phyloP scores from a whole-genome alignment of 1,140 invertebrate species.

The Fopius arisanus region DNA sequence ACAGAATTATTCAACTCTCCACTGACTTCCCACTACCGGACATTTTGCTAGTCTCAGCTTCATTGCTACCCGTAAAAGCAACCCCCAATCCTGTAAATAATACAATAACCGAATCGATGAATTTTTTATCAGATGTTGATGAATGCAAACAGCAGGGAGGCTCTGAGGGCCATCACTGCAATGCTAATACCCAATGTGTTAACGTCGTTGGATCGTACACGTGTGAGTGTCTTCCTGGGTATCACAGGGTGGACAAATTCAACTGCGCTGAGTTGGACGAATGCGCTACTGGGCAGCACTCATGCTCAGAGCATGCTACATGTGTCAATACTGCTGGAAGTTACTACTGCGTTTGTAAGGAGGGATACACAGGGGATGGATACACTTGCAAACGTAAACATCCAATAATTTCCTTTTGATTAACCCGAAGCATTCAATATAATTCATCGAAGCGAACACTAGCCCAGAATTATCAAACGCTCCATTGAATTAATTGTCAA shows the following conservation, averaged over 20 bases:
- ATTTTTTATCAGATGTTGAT: constrained; percentile 74
- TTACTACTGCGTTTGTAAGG: constrained; percentile 82
- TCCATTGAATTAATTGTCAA: too few species aligned
- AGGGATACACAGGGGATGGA: constrained; percentile 86
- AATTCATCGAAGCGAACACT: too few species aligned
- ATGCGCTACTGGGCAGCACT: constrained; percentile 73
- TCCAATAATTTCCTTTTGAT: not conserved
- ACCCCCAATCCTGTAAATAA: not conserved
- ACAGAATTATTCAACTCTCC: too few species aligned
- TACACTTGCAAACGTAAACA: constrained; percentile 77
- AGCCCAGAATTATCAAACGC: too few species aligned
- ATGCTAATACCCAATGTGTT: constrained; percentile 80
- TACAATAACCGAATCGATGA: not conserved
- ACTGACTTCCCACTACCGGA: too few species aligned
- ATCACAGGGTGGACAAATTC: constrained; percentile 77
- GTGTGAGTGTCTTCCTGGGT: constrained; percentile 85
- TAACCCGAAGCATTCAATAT: not conserved
- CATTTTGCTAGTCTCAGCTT: too few species aligned
- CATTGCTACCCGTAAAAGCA: too few species aligned
- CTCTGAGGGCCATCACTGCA: constrained; percentile 80
- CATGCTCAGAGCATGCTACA: constrained; percentile 79
- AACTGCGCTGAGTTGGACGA: constrained; percentile 86
- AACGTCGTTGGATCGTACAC: constrained; percentile 82
- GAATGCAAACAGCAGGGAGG: constrained; percentile 80
- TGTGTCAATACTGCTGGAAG: constrained; percentile 88